Evolutionary conservation across 2,888 invertebrate species (phyloP), one percentile per base, ranked within the genome.

Genomic region (Euplexia lucipara): DNA sequence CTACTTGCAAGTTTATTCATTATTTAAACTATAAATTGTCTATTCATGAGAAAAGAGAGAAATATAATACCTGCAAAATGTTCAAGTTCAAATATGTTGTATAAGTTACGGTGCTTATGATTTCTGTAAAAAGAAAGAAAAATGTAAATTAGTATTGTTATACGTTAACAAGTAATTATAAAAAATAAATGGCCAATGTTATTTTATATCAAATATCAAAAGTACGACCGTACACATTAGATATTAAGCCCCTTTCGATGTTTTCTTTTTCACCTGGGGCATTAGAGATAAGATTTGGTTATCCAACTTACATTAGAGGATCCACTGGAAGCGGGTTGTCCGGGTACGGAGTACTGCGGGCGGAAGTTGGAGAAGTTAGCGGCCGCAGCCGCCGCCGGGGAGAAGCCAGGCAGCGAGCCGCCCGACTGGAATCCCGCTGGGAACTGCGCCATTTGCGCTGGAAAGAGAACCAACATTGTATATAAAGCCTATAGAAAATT

Each of bases 321-420:
- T 83, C 88, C 81, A 79, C 93, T 87, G 83, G 90, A 79, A 70
- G 93, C 79, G 78, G 95, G 95, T 77, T 95, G 95, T 42, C 95
- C 95, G 83, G 95, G 95, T 84, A 95, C 95, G 73, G 95, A 95
- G 91, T 98, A 98, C 96, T 98, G 98, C 88, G 98, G 98, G 93
- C 98, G 97, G 96, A 98, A 98, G 92, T 97, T 97, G 82, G 97
- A 97, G 93, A 98, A 98, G 95, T 98, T 98, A 45, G 98, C 97
- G 60, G 97, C 97, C 37, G 97, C 96, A 26, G 97, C 97, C 32
- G 97, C 96, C 32, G 96, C 93, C 51, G 96, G 95, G 34, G 96
- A 91, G 92, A 97, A 97, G 53, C 97, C 97, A 12, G 97, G 96
- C 87, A 98, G 93, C 66, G 96, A 89, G 48, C 97, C 97, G 79